These are phyloP conservation scores for Notamacropus eugenii DNA, from an alignment of 2,797 vertebrate genomes.

Conservation along the genomic window DNA sequence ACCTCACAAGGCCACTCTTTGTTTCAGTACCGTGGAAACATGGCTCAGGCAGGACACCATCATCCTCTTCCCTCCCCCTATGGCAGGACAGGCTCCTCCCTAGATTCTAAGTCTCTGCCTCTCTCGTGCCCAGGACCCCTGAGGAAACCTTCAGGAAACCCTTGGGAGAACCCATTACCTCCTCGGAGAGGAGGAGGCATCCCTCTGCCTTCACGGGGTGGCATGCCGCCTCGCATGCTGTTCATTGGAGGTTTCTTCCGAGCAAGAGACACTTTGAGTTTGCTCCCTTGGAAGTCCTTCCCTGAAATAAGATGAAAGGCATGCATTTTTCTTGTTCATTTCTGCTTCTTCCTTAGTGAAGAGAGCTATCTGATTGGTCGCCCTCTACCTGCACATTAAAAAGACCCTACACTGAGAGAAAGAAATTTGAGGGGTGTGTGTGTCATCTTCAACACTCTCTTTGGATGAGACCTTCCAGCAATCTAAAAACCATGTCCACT, in stretches of 20 bases:
- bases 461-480: background rate
- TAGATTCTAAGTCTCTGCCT: background rate
- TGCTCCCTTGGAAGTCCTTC: constrained; percentile 96
- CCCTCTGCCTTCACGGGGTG: constrained; percentile 92
- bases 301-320: constrained; percentile 83
- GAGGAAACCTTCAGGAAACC: background rate
- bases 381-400: background rate
- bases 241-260: constrained; percentile 96
- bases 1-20: background rate
- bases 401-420: background rate
- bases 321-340: background rate
- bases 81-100: background rate
- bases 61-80: background rate
- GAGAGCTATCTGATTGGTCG: too few relatives aligned
- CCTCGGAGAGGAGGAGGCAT: constrained; percentile 93
- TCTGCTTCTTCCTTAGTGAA: background rate
- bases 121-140: constrained; percentile 39
- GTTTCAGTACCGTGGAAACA: too few relatives aligned
- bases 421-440: background rate
- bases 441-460: background rate
- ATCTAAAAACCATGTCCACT: background rate
- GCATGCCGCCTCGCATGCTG: constrained; percentile 94
- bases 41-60: too few relatives aligned
- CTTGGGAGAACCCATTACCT: constrained; percentile 82
- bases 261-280: constrained; percentile 95